Conservation (phyloP, 23 tunicate genomes). For the Halocynthia aurantium region DNA sequence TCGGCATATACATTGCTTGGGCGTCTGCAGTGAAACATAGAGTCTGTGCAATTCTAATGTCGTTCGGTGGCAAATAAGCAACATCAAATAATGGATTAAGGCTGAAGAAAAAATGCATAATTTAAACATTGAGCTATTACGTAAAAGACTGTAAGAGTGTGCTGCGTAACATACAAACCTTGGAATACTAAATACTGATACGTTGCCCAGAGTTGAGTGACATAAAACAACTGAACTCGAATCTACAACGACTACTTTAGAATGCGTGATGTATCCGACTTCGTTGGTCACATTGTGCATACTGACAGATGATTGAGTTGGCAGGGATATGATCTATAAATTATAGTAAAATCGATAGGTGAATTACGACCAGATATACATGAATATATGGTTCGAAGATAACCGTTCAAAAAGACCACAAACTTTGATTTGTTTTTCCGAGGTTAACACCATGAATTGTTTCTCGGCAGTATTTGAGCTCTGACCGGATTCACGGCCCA, state of each 20-base stretch:
- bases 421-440: conserved; percentile 66
- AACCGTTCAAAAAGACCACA: not conserved
- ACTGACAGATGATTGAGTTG: conserved; percentile 41
- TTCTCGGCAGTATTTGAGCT: conserved; percentile 26
- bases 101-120: conserved; percentile 12
- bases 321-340: conserved; percentile 36
- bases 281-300: conserved; percentile 20
- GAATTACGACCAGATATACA: not conserved
- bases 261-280: conserved; percentile 18
- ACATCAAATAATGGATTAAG: conserved; percentile 28
- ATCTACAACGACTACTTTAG: conserved; percentile 23
- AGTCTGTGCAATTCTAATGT: conserved; percentile 46
- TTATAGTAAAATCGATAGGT: not conserved
- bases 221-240: conserved; percentile 35
- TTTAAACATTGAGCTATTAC: too few species aligned
- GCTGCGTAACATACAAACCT: conserved; percentile 6
- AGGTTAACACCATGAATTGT: conserved; percentile 48
- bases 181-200: conserved; percentile 27
- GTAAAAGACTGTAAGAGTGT: not conserved
- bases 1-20: conserved; percentile 41
- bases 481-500: not conserved
- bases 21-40: conserved; percentile 50
- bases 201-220: conserved; percentile 33
- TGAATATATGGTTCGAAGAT: not conserved
- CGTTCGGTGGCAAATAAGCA: conserved; percentile 36